Evolutionary conservation across 2,113 vertebrate species (phyloP), one percentile per base, ranked within the genome.

Genomic region (Bostrychus sinensis): DNA sequence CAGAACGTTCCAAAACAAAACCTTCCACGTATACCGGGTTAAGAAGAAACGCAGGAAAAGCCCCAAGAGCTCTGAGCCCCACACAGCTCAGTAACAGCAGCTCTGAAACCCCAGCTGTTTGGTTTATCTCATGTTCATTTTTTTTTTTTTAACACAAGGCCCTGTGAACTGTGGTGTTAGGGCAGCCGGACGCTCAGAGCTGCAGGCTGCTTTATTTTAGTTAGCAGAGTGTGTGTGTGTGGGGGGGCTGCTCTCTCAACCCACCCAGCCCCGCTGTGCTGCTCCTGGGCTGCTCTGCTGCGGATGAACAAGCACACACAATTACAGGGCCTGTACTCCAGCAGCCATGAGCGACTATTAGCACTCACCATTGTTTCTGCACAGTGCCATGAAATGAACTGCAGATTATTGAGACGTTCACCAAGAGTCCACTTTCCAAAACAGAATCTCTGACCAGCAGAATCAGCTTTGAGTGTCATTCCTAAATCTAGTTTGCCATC

Each of bases 1-100:
- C 32, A 90, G 91, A 59, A 95, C 94, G 4, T 99, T 98, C 78
- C 93, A 94, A 66, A 99, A 98, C 89, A 98, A 97, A 89, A 98
- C 95, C 3, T 98, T 99, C 88, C 92, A 96, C 0, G 94, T 98
- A 50, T 99, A 98, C 93, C 93, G 86, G 71, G 89, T 98, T 46
- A 91, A 83, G 75, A 92, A 91, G 80, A 82, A 89, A 37, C 81
- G 81, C 55, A 91, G 86, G 87, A 91, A 91, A 60, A 83, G 57
- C 19, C 5, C 30, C 43, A 89, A 80, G 59, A 62, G 54, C 51
- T 67, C 77, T 10, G 80, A 78, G 59, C 34, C 45, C 70, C 39
- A 51, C 0, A 39, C 9, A 16, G 46, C 70, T 38, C 83, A 45
- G 55, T 82, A 87, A 57, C 43, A 6, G 64, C 41, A 25, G 57